A percentile compares a stretch with the other conserved stretches of the same genome.
Evolutionary conservation across 2,888 invertebrate species (phyloP).

Genomic region (Panorpa germanica): DNA sequence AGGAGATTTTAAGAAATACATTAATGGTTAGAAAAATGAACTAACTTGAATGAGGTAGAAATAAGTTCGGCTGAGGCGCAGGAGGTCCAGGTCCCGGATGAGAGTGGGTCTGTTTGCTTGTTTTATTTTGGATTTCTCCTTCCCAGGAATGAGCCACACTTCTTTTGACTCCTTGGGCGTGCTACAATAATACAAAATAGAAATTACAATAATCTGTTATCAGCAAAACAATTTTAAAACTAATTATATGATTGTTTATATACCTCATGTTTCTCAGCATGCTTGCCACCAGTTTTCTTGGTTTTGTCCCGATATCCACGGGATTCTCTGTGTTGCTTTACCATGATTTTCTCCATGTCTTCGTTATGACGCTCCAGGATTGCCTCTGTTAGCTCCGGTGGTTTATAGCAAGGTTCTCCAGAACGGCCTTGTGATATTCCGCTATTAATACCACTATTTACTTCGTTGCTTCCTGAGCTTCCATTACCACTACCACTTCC

Average conservation of each 20-base stretch:
- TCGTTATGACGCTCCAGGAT: conserved; percentile 53
- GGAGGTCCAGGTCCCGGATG: no score
- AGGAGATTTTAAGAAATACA: no score
- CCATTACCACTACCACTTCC: conserved; percentile 39
- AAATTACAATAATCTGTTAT: no score
- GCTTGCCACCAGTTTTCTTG: conserved; percentile 21
- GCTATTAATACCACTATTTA: conserved; percentile 24
- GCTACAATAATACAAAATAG: no score
- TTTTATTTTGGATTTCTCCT: conserved; percentile 33
- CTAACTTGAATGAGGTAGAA: conserved; percentile 3
- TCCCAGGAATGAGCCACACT: conserved; percentile 40
- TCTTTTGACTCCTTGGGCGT: conserved; percentile 37
- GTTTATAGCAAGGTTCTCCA: conserved; percentile 28
- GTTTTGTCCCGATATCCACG: conserved; percentile 27
- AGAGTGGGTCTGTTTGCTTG: conserved; percentile 32
- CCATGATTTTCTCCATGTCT: conserved; percentile 64
- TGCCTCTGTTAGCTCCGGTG: conserved; percentile 36
- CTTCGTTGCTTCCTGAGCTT: conserved; percentile 35
- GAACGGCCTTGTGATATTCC: conserved; percentile 22
- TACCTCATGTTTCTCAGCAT: conserved; percentile 18
- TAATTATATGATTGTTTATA: no score
- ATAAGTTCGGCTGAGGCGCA: no score
- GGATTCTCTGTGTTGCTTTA: conserved; percentile 46
- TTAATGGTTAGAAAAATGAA: not conserved
- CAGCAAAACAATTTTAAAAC: no score